A percentile compares a stretch with the other conserved stretches of the same genome.
Evolutionary conservation across 2,113 vertebrate species (phyloP).

Genomic region (Delphinapterus leucas): DNA sequence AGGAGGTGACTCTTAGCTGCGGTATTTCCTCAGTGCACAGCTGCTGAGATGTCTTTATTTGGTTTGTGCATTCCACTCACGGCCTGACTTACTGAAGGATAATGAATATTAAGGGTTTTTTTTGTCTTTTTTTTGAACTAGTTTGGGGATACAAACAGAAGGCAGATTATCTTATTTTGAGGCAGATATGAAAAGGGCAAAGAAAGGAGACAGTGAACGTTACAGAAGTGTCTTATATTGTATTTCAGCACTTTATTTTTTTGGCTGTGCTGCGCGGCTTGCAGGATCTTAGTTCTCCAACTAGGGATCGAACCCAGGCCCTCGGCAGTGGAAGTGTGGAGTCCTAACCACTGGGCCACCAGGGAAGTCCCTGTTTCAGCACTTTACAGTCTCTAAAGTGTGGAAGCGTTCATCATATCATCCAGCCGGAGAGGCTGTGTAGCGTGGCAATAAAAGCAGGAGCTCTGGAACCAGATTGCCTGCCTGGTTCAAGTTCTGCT

Average conservation of each 20-base stretch:
- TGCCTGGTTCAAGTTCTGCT: neutral
- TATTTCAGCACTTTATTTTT: neutral
- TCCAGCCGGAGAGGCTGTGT: rapidly evolving
- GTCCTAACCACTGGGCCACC: too few species aligned
- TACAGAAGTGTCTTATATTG: neutral
- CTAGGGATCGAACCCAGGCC: too few species aligned
- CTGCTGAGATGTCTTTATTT: neutral
- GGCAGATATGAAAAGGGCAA: slow-evolving; percentile 29
- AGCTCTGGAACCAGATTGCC: neutral
- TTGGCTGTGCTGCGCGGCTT: too few species aligned
- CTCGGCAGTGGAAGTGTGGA: too few species aligned
- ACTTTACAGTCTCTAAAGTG: rapidly evolving
- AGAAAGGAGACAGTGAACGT: neutral
- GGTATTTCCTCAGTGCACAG: neutral
- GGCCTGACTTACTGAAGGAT: slow-evolving; percentile 40
- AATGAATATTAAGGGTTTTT: slow-evolving; percentile 7
- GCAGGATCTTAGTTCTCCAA: too few species aligned
- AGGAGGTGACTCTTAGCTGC: neutral
- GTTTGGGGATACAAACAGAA: slow-evolving; percentile 60
- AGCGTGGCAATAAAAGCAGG: neutral
- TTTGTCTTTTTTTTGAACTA: neutral
- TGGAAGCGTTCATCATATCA: rapidly evolving
- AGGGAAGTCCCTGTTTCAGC: too few species aligned
- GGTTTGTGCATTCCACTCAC: neutral
- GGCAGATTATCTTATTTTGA: slow-evolving; percentile 59